Percentiles rank a stretch among this genome's conserved stretches.
These are phyloP conservation scores for Heterocephalus glaber DNA, from an alignment of 2,113 vertebrate genomes.

Conservation along the genomic window DNA sequence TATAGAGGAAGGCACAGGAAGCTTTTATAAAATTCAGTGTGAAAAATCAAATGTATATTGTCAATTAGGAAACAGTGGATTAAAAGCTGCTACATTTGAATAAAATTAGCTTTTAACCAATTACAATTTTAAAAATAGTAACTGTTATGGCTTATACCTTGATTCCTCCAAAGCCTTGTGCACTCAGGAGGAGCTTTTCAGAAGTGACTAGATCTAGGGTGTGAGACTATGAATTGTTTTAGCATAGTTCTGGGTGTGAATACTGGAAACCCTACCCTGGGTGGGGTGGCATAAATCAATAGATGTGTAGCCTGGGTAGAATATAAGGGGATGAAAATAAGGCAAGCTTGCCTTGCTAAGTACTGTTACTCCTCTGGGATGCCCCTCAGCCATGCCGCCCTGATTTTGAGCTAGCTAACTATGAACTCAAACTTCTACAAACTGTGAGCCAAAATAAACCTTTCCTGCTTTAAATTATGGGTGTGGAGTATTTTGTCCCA, in stretches of 20 bases:
- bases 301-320: too few species aligned
- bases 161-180: background rate
- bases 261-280: background rate
- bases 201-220: background rate
- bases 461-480: background rate
- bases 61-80: background rate
- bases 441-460: background rate
- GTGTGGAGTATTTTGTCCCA: background rate
- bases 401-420: background rate
- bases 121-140: background rate
- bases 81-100: background rate
- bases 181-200: background rate
- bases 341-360: background rate
- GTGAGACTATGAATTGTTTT: background rate
- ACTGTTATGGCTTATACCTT: background rate
- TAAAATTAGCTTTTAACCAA: background rate
- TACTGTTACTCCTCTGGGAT: background rate
- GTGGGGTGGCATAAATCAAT: background rate
- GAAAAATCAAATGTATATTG: background rate
- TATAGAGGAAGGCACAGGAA: background rate
- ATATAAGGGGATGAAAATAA: background rate
- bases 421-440: background rate
- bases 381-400: background rate
- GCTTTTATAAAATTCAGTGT: background rate
- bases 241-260: background rate